Evolutionary conservation across 2,797 vertebrate genomes (phyloP).

Genomic region (Phalanger gymnotis): DNA sequence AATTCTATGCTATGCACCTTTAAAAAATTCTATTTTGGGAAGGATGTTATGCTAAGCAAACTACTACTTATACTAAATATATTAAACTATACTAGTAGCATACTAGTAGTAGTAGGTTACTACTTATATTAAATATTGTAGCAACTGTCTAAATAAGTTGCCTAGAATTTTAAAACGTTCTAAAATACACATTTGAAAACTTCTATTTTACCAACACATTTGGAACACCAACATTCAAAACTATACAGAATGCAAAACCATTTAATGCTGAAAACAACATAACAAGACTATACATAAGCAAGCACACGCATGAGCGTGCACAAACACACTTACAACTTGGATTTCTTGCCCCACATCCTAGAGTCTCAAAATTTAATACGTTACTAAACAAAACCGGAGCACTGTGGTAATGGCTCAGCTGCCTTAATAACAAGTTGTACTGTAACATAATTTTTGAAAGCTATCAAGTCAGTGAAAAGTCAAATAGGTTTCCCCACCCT

Average conservation of each 20-base stretch:
- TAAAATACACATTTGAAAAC: slow-evolving; percentile 60
- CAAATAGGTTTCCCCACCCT: slow-evolving; percentile 66
- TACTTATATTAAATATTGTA: slow-evolving; percentile 60
- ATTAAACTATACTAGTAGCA: slow-evolving; percentile 54
- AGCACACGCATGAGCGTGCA: slow-evolving; percentile 63
- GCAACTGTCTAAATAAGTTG: slow-evolving; percentile 39
- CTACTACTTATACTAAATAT: slow-evolving; percentile 23
- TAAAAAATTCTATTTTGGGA: neutral
- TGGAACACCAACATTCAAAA: slow-evolving; percentile 60
- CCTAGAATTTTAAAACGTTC: slow-evolving; percentile 30
- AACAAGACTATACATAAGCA: slow-evolving; percentile 72
- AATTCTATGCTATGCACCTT: slow-evolving; percentile 10
- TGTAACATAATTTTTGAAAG: slow-evolving; percentile 61
- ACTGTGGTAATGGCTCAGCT: slow-evolving; percentile 58
- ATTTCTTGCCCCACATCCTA: slow-evolving; percentile 58
- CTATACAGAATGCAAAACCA: slow-evolving; percentile 73
- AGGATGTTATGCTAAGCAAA: neutral
- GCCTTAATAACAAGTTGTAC: slow-evolving; percentile 57
- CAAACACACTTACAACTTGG: neutral
- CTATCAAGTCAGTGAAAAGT: slow-evolving; percentile 51
- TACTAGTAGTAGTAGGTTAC: slow-evolving; percentile 22
- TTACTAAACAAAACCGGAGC: slow-evolving; percentile 50
- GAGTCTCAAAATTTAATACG: slow-evolving; percentile 55
- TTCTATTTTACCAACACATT: slow-evolving; percentile 42
- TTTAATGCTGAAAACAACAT: slow-evolving; percentile 77